phyloP scores from a whole-genome alignment of 2,888 invertebrate species.

The Argyra leucocephala region DNA sequence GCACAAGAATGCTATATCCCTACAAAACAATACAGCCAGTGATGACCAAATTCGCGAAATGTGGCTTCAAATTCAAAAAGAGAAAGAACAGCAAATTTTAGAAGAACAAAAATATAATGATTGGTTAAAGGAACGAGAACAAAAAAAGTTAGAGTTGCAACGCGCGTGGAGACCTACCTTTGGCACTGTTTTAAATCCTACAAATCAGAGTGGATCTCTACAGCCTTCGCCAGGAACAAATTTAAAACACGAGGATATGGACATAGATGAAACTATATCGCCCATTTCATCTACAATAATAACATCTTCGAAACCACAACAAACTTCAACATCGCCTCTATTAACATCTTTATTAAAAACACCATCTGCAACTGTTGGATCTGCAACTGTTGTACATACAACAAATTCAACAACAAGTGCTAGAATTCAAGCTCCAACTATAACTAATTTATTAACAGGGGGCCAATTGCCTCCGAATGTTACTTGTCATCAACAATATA shows the following conservation, averaged over 20 bases:
- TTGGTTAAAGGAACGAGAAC: constrained; percentile 53
- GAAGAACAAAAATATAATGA: constrained; percentile 54
- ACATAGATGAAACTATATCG: constrained; percentile 28
- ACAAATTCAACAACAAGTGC: constrained; percentile 27
- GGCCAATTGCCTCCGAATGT: constrained; percentile 24
- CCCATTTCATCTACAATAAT: constrained; percentile 17
- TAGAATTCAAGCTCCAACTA: constrained; percentile 38
- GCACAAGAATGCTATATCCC: constrained; percentile 49
- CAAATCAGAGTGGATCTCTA: constrained; percentile 39
- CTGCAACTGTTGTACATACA: neutral
- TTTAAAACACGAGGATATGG: constrained; percentile 27
- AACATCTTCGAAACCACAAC: constrained; percentile 22
- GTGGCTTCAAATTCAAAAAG: constrained; percentile 64
- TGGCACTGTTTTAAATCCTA: neutral
- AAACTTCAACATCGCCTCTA: constrained; percentile 57
- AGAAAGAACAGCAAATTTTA: constrained; percentile 59
- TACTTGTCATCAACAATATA: constrained; percentile 29
- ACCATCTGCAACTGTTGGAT: neutral
- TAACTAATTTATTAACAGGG: constrained; percentile 42
- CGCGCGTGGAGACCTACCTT: constrained; percentile 47
- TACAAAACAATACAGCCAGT: constrained; percentile 46
- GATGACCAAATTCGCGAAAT: constrained; percentile 68
- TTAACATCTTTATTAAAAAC: constrained; percentile 75
- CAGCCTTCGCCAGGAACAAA: constrained; percentile 14
- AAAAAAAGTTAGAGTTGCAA: constrained; percentile 52